A percentile compares a stretch with the other conserved stretches of the same genome.
These are phyloP conservation scores for Spatula clypeata DNA, from an alignment of 2,797 vertebrate genomes.

Conservation along the genomic window DNA sequence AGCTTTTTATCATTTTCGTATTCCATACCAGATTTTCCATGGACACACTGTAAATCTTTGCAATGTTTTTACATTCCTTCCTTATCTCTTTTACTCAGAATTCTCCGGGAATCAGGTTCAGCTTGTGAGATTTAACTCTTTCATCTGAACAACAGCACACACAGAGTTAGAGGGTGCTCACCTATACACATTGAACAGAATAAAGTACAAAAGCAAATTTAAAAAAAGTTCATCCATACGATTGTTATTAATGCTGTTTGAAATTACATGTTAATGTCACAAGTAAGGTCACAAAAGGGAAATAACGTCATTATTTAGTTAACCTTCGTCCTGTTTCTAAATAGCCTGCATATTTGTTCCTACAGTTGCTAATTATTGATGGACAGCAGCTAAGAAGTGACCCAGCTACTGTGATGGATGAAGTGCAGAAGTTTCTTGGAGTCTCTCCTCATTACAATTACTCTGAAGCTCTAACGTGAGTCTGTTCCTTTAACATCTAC, in stretches of 20 bases:
- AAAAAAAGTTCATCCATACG: background rate
- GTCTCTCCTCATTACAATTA: slow-evolving; percentile 95
- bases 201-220: background rate
- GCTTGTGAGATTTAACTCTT: background rate
- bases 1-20: background rate
- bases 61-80: background rate
- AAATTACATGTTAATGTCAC: background rate
- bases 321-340: slow-evolving; percentile 26
- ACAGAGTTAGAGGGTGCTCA: background rate
- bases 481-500: slow-evolving; percentile 46
- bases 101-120: background rate
- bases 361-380: slow-evolving; percentile 95
- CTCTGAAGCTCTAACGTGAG: slow-evolving; percentile 96
- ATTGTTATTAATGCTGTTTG: background rate
- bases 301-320: background rate
- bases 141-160: background rate
- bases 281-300: background rate
- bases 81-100: background rate
- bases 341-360: slow-evolving; percentile 10
- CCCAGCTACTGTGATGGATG: slow-evolving; percentile 95
- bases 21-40: background rate
- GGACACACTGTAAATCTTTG: background rate
- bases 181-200: background rate
- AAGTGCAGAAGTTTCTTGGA: slow-evolving; percentile 96
- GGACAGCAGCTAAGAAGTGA: slow-evolving; percentile 96